Base-by-base conservation (phyloP, 2,113 vertebrate genomes). In the Enhydra lutris region DNA sequence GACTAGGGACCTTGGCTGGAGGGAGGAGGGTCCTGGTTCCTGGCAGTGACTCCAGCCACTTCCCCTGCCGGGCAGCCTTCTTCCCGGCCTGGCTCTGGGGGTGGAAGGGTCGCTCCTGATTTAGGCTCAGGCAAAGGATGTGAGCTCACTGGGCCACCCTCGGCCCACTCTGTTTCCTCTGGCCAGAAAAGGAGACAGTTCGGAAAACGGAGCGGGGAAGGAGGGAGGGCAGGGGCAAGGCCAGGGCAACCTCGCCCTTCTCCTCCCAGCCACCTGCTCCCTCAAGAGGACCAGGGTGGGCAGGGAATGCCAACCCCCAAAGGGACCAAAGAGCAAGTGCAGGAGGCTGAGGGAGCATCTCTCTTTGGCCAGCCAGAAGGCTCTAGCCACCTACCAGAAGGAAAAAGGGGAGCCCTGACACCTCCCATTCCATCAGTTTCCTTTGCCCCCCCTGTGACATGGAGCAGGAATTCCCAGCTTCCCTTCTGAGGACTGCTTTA, bases 141-240 rank as follows among this genome's bases (percentile, higher is more conserved):
- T 98, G 97, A 98, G 97, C 96, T 97, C 97, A 98, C 74, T 15
- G 0, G 10, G 89, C 50, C 74, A 74, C 86, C 80, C 78, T 95
- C 84, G 57, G 92, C 92, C 96, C 92, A 39, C 90, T 92, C 88
- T 80, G 29, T 85, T 98, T 98, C 98, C 97, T 97, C 91, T 69
- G 80, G 71, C 88, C 67, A 80, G 83, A 95, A 89, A 96, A 97
- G 92, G 79, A 92, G 78, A 87, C 50, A 84, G 87, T 36, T 87
- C 1, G 0, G 73, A 61, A 74, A 36, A 63, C 47, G 79, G 92
- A 79, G 50, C 20, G 81, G 47, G 81, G 52, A 89, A 26, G n/a
- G 26, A 34, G 63, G 36, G 31, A 36, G 10, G 82, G 23, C 23
- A 20, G 15, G 69, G 79, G 50, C 84, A n/a, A 81, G 69, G 42